These are phyloP conservation scores for Serranus cabrilla DNA, from an alignment of 2,797 vertebrate species.

Conservation along the genomic window DNA sequence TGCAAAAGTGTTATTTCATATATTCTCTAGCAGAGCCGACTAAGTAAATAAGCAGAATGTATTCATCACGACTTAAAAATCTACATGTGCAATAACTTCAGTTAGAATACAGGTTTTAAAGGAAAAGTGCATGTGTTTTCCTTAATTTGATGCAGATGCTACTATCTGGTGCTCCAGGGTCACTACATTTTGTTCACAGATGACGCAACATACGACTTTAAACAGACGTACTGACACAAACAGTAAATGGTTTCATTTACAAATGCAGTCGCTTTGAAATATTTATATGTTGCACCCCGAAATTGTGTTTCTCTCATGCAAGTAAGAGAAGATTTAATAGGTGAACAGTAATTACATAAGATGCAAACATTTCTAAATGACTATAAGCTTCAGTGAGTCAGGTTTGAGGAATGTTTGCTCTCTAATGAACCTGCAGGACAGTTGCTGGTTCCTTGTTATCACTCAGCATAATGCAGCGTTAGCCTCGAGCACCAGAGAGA, in stretches of 20 bases:
- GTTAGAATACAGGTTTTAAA: background rate
- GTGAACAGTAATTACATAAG: too few species aligned
- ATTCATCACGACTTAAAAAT: background rate
- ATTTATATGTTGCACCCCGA: too few species aligned
- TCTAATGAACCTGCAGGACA: background rate
- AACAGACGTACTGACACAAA: background rate
- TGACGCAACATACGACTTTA: too few species aligned
- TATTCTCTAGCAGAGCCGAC: slow-evolving; percentile 10
- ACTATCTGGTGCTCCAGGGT: background rate
- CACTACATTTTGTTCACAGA: background rate
- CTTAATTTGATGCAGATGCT: background rate
- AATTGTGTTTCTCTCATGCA: too few species aligned
- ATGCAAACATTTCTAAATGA: too few species aligned
- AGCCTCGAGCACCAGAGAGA: slow-evolving; percentile 7
- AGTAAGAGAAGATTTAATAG: too few species aligned
- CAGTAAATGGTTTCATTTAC: too few species aligned
- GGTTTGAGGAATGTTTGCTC: background rate
- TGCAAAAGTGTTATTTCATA: background rate
- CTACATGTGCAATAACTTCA: background rate
- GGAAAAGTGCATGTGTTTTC: background rate
- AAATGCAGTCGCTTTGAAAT: too few species aligned
- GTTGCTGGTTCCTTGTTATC: background rate
- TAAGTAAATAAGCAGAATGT: background rate
- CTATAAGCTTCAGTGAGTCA: background rate
- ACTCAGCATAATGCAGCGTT: background rate